Evolutionary conservation across 2,888 invertebrate genomes (phyloP), one percentile per base, ranked within the genome.

Genomic region (Nephrotoma guestfalica): DNA sequence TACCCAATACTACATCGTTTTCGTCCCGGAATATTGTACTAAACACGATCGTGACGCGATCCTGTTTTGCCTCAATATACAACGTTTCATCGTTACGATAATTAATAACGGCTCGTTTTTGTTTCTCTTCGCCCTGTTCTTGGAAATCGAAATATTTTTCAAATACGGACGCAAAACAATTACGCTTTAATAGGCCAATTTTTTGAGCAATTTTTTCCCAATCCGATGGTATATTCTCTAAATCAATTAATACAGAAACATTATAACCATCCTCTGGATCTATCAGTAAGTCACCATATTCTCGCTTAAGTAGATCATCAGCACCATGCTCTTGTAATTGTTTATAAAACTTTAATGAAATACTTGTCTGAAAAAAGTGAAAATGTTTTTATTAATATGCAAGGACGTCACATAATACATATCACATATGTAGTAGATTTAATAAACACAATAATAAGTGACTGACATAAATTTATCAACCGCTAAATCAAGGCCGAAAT

Each of bases 91-190:
- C 98, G 91, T 98, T 98, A 89, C 99, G 94, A 92, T 99, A 99
- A 92, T 99, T 97, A 91, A 99, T 99, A 88, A 99, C 98, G 87
- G 99, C 99, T 89, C 97, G 94, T 92, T 97, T 96, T 89, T 97
- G 96, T 42, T 96, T 96, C 89, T 96, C 96, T 90, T 97, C 96
- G 0, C 97, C 98, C 89, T 96, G 94, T 91, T 98, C 98, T 90
- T 99, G 99, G 92, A 97, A 97, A 91, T 98, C 96, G 92, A 99
- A 99, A 93, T 99, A 99, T 91, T 99, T 99, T 92, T 99, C 99
- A 92, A 99, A 99, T 87, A 99, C 99, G 15, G 99, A 98, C 85
- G 99, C 99, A 92, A 99, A 99, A 92, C 99, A 99, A 93, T 99
- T 98, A 90, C 99, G 94, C 92, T 99, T 99, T 88, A 99, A 93